Evolutionary conservation across 30 jellyfish, hydroid and myxozoan genomes (phyloP), one percentile per base, ranked within the genome.

Genomic region (Aurelia coerulea): DNA sequence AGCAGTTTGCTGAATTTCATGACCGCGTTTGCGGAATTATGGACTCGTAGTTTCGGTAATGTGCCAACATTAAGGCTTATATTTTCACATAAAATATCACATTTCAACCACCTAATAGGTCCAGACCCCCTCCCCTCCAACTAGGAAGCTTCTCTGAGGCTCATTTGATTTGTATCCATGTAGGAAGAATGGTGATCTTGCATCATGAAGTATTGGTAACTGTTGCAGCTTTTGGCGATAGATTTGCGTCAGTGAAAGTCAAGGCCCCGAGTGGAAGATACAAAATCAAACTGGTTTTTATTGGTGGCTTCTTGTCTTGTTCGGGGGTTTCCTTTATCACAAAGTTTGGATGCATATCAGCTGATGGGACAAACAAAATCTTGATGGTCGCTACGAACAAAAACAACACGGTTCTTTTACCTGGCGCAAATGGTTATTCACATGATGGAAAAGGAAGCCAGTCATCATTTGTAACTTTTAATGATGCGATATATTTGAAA

Each of bases 361-460:
- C 14, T 0, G 54, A 51, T 31, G 80, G 79, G 5, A 75, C n/a
- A 50, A 68, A 74, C 68, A 69, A 64, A 51, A 74, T 84, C 14
- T 46, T 33, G 65, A 84, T 84, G 93, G 34, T 63, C 23, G 39
- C 73, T 1, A 84, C 93, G 5, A 69, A 84, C 60, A 65, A 73
- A 15, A 65, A 50, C 42, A 74, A 84, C 83, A 52, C 82, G 6
- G 83, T 60, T 17, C 69, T 84, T 16, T 81, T 84, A 34, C 93
- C 93, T 5, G 93, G 93, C 0, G 9, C 65, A 2, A 41, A 73
- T n/a, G 93, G 88, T 6, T 62, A 56, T 46, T 71, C 88, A 42
- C 93, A 84, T 64, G 93, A 84, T 32, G 93, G 93, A 9, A 17
- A 34, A 59, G 32, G 13, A 42, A 84, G 93, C 69, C 64, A 68